Evolutionary conservation across 1,140 invertebrate genomes (phyloP), one percentile per base, ranked within the genome.

Genomic region (Halictus rubicundus): DNA sequence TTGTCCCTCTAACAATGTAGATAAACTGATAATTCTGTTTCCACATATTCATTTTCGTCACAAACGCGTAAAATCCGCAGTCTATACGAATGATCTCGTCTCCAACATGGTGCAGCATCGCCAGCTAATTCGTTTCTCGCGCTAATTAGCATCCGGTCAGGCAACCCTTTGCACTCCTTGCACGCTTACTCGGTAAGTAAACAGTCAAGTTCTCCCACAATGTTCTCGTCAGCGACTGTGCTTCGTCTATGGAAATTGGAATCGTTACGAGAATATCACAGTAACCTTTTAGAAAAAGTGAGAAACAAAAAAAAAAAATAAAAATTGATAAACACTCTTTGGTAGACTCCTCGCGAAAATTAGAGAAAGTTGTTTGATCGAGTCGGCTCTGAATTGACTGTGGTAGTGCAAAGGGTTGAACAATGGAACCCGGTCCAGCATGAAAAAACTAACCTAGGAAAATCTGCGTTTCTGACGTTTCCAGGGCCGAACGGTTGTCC

Each of bases 401-500:
- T 78, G 68, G 68, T 23, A 52, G 68, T 78, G 75, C 68, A 64
- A 71, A 68, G 64, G 77, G 63, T 72, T 69, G 23, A 59, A 81
- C 19, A 32, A 39, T 16, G 19, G 27, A 52, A 65, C 42, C 49
- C 21, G 60, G 5, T 37, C 21, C 75, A 71, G 8, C 76, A 69
- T 70, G 63, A 81, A 77, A 81, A 78, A 25, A 78, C 69, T 78
- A 78, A 78, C 76, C 76, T 78, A 78, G 76, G 76, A 46, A 78
- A 78, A 78, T 73, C 76, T 79, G 76, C 71, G 74, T 83, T 87
- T 63, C 78, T 78, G 70, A 77, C 82, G 59, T 83, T 95, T 96
- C 84, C 95, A 98, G 98, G 98, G 93, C 98, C 98, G 49, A 99
- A 99, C 91, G 98, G 98, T 61, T 99, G 98, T 93, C 98, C 98